phyloP scores from a whole-genome alignment of 2,113 vertebrate species.

The Stigmatopora nigra region DNA sequence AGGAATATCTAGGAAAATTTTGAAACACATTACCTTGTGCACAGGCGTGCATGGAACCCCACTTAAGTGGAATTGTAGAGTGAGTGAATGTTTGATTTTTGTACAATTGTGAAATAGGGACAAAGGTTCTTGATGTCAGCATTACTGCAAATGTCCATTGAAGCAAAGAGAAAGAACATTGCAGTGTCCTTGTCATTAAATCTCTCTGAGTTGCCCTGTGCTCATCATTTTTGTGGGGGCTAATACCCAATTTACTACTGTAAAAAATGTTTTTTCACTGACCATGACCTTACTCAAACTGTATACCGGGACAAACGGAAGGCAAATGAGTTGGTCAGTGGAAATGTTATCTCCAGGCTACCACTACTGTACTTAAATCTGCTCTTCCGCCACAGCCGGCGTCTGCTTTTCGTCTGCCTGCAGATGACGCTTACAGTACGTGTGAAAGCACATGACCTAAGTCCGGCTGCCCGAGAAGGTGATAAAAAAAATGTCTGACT shows the following conservation, averaged over 20 bases:
- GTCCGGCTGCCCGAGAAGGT: constrained; percentile 13
- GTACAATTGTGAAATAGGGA: no score
- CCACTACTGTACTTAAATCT: background rate
- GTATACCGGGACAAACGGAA: background rate
- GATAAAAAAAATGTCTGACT: constrained; percentile 24
- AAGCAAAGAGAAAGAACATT: constrained; percentile 17
- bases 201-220: constrained; percentile 30
- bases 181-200: constrained; percentile 7
- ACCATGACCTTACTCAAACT: no score
- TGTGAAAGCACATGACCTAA: constrained; percentile 59
- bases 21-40: no score
- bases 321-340: background rate
- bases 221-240: constrained; percentile 18
- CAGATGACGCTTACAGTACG: constrained; percentile 43
- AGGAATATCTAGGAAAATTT: no score
- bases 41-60: no score
- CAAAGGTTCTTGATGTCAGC: background rate
- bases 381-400: constrained; percentile 30
- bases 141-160: constrained; percentile 13
- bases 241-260: constrained; percentile 21
- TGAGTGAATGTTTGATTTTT: no score
- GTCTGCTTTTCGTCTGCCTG: constrained; percentile 52
- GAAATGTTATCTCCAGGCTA: background rate
- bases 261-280: no score
- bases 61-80: no score